These are phyloP conservation scores for Triplophysa rosa DNA, from an alignment of 2,113 vertebrate genomes.

Conservation along the genomic window DNA sequence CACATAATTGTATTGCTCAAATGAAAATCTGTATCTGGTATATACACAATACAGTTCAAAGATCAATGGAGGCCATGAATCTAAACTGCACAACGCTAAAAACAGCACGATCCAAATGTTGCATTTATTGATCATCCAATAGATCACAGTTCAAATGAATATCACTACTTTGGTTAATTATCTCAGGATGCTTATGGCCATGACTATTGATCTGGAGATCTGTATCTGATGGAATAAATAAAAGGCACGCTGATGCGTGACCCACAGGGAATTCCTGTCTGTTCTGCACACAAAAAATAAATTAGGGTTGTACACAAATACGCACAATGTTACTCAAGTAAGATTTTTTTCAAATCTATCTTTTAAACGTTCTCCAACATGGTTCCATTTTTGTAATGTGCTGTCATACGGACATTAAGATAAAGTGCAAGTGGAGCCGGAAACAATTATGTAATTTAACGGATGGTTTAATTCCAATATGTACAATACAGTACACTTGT, in stretches of 20 bases:
- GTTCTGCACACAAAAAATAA: conserved; percentile 2
- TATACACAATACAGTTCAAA: no score
- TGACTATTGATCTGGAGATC: conserved; percentile 26
- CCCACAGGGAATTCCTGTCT: conserved; percentile 15
- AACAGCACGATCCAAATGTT: conserved; percentile 7
- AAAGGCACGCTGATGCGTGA: conserved; percentile 2
- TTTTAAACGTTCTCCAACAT: background rate
- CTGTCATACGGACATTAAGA: background rate
- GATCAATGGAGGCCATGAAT: background rate
- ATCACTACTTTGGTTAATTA: conserved; percentile 44
- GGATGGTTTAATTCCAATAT: no score
- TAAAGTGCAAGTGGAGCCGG: background rate
- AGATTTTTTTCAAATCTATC: background rate
- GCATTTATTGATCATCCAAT: conserved; percentile 34
- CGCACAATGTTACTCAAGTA: background rate
- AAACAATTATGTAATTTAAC: background rate
- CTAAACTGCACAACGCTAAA: background rate
- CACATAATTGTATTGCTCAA: background rate
- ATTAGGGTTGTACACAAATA: background rate
- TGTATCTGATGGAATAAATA: conserved; percentile 34
- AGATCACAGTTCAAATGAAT: conserved; percentile 30
- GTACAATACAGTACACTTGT: no score
- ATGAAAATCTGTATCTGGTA: no score
- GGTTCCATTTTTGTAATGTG: background rate
- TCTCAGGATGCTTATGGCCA: conserved; percentile 20